Conservation (phyloP, 2,888 invertebrate genomes). For the Eulithis prunata region DNA sequence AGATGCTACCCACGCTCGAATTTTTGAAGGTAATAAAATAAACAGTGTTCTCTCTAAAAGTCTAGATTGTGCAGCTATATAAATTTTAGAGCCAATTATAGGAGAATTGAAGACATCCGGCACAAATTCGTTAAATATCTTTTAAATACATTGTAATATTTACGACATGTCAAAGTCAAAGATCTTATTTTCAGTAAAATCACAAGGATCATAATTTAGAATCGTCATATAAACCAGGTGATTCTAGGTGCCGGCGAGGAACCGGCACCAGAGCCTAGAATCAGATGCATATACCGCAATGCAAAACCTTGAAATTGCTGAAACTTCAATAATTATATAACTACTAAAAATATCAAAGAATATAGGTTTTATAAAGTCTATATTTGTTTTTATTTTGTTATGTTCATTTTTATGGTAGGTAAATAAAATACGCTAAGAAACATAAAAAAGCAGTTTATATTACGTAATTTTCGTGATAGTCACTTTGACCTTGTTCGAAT, state of each 20-base stretch:
- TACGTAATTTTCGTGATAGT: not conserved
- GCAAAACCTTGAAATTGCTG: not conserved
- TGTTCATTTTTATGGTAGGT: not conserved
- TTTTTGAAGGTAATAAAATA: constrained; percentile 26
- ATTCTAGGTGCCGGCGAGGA: no score
- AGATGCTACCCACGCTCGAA: constrained; percentile 33
- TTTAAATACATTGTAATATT: not conserved
- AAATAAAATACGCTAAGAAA: not conserved
- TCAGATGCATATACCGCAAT: not conserved
- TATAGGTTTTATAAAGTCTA: no score
- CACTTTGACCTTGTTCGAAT: constrained; percentile 11
- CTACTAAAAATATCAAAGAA: no score
- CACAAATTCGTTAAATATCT: constrained; percentile 12
- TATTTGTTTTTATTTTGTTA: not conserved
- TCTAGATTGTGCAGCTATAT: constrained; percentile 29
- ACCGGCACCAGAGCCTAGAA: no score
- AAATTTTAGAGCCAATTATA: constrained; percentile 30
- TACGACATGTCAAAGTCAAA: no score
- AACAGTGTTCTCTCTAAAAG: constrained; percentile 24
- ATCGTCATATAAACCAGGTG: no score
- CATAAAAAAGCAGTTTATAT: not conserved
- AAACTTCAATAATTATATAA: not conserved
- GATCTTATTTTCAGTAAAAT: not conserved
- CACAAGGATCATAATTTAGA: no score
- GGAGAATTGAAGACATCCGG: constrained; percentile 21